Evolutionary conservation across 2,113 vertebrate genomes (phyloP).

Genomic region (Capreolus pygargus): DNA sequence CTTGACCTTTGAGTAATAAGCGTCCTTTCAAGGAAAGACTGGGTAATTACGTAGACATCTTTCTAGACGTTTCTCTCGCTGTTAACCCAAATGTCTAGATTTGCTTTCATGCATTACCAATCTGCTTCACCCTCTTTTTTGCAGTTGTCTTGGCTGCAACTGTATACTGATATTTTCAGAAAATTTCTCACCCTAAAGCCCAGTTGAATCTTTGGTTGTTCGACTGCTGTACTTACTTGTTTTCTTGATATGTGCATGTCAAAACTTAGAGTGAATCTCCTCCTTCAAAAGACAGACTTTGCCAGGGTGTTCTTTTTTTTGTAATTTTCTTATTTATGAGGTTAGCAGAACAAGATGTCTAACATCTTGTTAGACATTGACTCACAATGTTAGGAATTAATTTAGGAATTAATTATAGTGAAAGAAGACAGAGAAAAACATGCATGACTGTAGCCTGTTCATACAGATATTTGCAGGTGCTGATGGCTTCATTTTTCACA

Average conservation of each 20-base stretch:
- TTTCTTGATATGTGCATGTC: not conserved
- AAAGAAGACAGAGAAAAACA: not conserved
- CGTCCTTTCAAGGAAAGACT: not conserved
- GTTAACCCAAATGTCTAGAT: not conserved
- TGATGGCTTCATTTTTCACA: not conserved
- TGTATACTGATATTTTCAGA: not conserved
- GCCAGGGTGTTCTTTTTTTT: accelerated
- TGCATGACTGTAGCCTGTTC: not conserved
- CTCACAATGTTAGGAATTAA: not conserved
- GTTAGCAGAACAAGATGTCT: not conserved
- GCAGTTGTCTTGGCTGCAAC: not conserved
- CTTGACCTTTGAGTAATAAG: not conserved
- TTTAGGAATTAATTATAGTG: not conserved
- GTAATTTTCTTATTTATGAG: not conserved
- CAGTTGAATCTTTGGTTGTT: not conserved
- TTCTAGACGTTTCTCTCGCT: not conserved
- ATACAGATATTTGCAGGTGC: not conserved
- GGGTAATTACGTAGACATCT: not conserved
- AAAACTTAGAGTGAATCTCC: not conserved
- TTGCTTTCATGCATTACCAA: not conserved
- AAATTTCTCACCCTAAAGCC: not conserved
- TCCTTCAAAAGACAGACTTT: not conserved
- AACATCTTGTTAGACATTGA: not conserved
- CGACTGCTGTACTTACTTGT: not conserved
- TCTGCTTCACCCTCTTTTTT: not conserved